phyloP scores from a whole-genome alignment of 1,140 invertebrate species.

The Paralvinella palmiformis region DNA sequence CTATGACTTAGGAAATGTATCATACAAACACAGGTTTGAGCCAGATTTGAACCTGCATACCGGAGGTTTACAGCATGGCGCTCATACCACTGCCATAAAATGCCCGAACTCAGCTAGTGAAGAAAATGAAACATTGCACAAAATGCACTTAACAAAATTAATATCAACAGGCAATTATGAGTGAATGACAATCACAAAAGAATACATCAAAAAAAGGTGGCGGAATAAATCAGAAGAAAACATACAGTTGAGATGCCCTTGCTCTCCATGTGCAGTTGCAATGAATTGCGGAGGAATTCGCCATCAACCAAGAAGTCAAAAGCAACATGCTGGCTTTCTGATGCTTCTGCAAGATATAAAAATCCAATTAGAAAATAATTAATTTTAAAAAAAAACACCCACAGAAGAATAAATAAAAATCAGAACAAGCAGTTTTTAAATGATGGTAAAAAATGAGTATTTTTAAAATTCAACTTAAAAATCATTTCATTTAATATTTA shows the following conservation, averaged over 20 bases:
- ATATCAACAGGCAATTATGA: neutral
- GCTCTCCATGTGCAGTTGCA: slow-evolving; percentile 50
- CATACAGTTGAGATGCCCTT: slow-evolving; percentile 45
- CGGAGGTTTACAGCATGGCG: no score
- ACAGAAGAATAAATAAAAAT: neutral
- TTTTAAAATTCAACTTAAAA: neutral
- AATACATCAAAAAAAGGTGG: slow-evolving; percentile 4
- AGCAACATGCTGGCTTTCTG: slow-evolving; percentile 52
- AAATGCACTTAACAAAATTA: neutral
- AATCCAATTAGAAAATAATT: neutral
- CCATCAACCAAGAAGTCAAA: slow-evolving; percentile 85
- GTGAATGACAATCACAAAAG: neutral
- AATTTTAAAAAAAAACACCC: neutral
- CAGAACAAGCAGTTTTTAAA: neutral
- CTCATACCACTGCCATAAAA: neutral
- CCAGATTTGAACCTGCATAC: no score
- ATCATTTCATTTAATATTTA: neutral
- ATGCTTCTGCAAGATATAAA: slow-evolving; percentile 12
- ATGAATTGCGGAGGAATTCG: slow-evolving; percentile 66
- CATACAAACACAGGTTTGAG: no score
- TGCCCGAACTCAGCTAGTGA: neutral
- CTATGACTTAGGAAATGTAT: no score
- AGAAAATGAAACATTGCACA: neutral
- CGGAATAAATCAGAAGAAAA: neutral
- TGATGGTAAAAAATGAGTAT: neutral